phyloP scores from a whole-genome alignment of 2,797 vertebrate genomes.

The Parotocinclus haroldoi region DNA sequence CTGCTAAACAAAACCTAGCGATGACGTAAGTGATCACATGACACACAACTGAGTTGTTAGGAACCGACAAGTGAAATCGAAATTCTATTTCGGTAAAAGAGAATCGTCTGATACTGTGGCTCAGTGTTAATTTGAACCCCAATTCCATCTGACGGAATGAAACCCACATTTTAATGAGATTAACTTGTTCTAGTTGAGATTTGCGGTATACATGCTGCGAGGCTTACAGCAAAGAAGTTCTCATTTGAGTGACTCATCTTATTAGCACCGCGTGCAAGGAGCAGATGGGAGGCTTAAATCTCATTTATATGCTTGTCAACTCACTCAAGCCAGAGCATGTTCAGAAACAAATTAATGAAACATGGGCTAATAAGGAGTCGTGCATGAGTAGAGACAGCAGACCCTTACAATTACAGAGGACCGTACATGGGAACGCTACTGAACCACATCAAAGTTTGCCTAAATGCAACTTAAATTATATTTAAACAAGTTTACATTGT shows the following conservation, averaged over 20 bases:
- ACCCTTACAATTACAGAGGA: background rate
- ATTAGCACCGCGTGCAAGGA: conserved; percentile 47
- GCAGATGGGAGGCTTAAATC: conserved; percentile 53
- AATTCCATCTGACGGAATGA: background rate
- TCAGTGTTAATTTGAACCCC: no score
- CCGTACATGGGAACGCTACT: background rate
- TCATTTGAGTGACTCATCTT: conserved; percentile 31
- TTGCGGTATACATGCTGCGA: conserved; percentile 16
- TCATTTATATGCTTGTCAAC: conserved; percentile 57
- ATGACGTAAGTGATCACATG: no score
- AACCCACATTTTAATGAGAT: conserved; percentile 48
- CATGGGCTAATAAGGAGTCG: conserved; percentile 19
- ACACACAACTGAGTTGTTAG: no score
- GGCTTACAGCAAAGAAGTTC: conserved; percentile 3
- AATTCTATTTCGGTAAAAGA: no score
- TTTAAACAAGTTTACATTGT: no score
- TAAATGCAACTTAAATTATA: no score
- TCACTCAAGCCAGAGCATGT: conserved; percentile 23
- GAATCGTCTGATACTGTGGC: no score
- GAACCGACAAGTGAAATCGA: no score
- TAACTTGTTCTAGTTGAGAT: conserved; percentile 33
- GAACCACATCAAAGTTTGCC: background rate
- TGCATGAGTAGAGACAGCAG: conserved; percentile 8
- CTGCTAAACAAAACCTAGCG: no score
- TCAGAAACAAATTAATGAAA: conserved; percentile 35